Base-by-base conservation (phyloP, 2,113 vertebrate species). In the Amazona vittata region DNA sequence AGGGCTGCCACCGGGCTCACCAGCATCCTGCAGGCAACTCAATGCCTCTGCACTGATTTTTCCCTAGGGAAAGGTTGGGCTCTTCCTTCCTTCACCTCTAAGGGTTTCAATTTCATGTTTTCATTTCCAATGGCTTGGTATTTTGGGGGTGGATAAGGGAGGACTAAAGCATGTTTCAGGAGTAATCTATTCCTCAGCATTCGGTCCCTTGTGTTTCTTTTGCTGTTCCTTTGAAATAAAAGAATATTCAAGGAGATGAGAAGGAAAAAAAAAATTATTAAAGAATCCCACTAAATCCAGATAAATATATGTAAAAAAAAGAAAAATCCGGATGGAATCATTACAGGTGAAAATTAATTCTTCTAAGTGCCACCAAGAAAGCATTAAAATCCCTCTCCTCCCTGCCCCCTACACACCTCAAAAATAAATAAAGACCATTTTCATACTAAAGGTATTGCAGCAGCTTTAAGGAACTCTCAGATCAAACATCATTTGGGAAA, bases 401-500 rank as follows among this genome's bases (percentile, higher is more conserved):
- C 60, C 55, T 62, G 22, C 22, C 28, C n/a, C 73, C 26, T 11
- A 10, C 12, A 10, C 9, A 37, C 59, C 67, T 39, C 67, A 64
- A 47, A 52, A 91, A 86, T 59, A 62, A 91, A 80, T 76, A 82
- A 43, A 97, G 84, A 91, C 89, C 31, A 70, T 95, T 98, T 98
- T 97, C 95, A 98, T 97, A 95, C 88, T 93, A 93, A 98, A 98
- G 97, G 97, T 98, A 98, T 90, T 84, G 96, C 95, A 95, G 82
- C 71, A 63, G 93, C 97, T 98, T 95, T 97, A 97, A 98, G 97
- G 96, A 86, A 77, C 90, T 82, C 16, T 29, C 85, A 97, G 97
- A 98, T 98, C 97, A 98, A 98, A 98, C 88, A 97, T 96, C 96
- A 98, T 98, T 98, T 98, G 94, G 97, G 96, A 95, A 78, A 93